Conservation (phyloP, 2,113 vertebrate genomes). For the Hypanus sabinus region DNA sequence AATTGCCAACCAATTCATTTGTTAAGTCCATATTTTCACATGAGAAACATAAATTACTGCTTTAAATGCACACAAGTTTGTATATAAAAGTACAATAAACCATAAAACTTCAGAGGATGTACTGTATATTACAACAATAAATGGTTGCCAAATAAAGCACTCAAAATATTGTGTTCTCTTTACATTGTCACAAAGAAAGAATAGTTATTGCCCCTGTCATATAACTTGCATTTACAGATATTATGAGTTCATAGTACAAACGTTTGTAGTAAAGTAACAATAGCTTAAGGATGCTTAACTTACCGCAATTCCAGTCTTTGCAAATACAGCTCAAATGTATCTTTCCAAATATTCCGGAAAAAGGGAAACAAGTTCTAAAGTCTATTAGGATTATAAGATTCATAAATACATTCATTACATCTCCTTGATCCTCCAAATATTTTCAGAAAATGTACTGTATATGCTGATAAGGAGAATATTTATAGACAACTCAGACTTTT, state of each 20-base stretch:
- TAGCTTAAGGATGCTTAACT: neutral
- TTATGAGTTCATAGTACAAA: neutral
- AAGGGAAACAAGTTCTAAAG: neutral
- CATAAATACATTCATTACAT: neutral
- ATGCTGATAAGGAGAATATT: neutral
- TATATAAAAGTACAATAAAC: neutral
- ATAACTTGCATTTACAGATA: neutral
- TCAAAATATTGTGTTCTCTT: neutral
- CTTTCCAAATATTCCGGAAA: neutral
- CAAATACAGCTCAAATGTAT: neutral
- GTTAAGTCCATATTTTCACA: neutral
- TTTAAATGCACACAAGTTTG: neutral
- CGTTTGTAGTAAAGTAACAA: neutral
- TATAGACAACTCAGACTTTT: neutral
- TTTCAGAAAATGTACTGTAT: neutral
- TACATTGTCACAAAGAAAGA: neutral
- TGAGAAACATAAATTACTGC: neutral
- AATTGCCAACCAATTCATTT: neutral
- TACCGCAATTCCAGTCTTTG: neutral
- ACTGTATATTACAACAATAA: neutral
- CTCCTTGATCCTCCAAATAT: neutral
- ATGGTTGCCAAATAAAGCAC: neutral
- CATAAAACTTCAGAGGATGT: neutral
- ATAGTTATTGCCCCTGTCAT: neutral
- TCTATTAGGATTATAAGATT: neutral